Percentiles rank a stretch among this genome's conserved stretches.
These are phyloP conservation scores for Brachypodius melanocephalos DNA, from an alignment of 2,113 vertebrate species.

Conservation along the genomic window DNA sequence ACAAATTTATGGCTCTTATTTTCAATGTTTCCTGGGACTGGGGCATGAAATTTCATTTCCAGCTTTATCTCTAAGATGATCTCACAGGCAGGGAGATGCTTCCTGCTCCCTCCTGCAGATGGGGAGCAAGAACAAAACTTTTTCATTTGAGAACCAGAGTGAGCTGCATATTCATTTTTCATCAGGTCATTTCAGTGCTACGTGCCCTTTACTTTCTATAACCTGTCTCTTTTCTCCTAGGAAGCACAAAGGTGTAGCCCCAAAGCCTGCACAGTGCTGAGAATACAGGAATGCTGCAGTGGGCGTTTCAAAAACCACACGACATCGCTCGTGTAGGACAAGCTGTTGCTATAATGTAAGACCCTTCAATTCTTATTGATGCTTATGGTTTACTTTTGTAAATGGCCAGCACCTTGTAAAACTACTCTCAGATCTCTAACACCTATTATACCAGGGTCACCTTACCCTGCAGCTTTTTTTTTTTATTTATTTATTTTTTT, in stretches of 20 bases:
- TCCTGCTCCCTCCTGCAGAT: neutral
- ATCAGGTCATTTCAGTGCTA: neutral
- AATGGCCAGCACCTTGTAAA: neutral
- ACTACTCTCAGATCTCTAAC: neutral
- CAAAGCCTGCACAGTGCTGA: neutral
- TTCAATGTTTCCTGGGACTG: neutral
- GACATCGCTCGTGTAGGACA: neutral
- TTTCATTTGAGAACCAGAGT: neutral
- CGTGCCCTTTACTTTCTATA: neutral
- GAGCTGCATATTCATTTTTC: neutral
- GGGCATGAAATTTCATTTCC: slow-evolving; percentile 31
- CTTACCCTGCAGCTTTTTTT: neutral
- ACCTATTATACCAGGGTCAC: neutral
- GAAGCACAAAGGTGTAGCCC: neutral
- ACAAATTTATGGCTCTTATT: neutral
- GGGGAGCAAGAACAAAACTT: neutral
- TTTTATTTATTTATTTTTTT: neutral
- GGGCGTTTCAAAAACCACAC: neutral
- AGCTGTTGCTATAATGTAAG: neutral
- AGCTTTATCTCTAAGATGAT: neutral
- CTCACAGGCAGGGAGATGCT: neutral
- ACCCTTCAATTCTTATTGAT: neutral
- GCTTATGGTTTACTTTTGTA: neutral
- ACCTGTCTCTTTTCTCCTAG: neutral
- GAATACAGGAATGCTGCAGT: neutral